Evolutionary conservation across 2,797 vertebrate species (phyloP), one percentile per base, ranked within the genome.

Genomic region (Pelobates cultripes): DNA sequence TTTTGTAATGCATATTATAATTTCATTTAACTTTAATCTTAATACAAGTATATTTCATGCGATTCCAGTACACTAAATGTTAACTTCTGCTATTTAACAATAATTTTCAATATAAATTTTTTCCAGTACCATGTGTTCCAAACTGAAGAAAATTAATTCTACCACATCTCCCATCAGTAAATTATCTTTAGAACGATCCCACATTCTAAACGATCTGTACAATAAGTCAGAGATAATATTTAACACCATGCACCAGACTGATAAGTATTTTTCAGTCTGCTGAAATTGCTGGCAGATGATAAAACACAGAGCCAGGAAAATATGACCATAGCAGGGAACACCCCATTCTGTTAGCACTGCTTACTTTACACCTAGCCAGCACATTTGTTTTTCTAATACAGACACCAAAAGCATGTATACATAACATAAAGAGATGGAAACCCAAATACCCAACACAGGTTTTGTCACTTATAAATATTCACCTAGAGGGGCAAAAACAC

Each of bases 221-320:
- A 69, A 40, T 42, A 57, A 73, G 45, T 66, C 61, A 41, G 43
- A 73, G 75, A 77, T 81, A 81, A 70, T 77, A 47, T 73, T 73
- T 72, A 82, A 78, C 69, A 82, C 61, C 61, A 77, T 60, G 71
- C 40, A 47, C 47, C 44, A 70, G 66, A 78, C 70, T 78, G 81
- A 83, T 83, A 83, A 83, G 76, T 83, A 60, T 68, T 83, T 83
- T 83, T 83, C 81, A 83, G 70, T 78, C 81, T 83, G 81, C 70
- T 69, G 63, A 74, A 78, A 83, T 74, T 64, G 70, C 75, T 83
- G 76, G 81, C 81, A 69, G 70, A 78, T 78, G 76, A 83, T 74
- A 67, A 74, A 83, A 73, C 78, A 70, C 70, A 78, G 71, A 78
- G 81, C 76, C 76, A 78, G 76, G 76, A 83, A 83, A 83, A 73